These are phyloP conservation scores for Styela clava DNA, from an alignment of 23 tunicate genomes.

Conservation along the genomic window DNA sequence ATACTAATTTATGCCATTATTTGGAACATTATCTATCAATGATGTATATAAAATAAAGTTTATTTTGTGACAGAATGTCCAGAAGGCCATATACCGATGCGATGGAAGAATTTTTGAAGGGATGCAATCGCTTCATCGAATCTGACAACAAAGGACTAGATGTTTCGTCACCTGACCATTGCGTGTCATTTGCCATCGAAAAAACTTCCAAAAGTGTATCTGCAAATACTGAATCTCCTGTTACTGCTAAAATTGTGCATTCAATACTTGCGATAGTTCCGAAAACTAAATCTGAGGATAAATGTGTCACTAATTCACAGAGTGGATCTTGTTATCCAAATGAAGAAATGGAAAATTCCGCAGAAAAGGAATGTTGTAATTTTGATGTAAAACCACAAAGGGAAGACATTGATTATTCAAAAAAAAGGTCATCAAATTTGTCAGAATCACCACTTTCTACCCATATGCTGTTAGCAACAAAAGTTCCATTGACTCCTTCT, in stretches of 20 bases:
- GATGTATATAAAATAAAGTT: too few relatives aligned
- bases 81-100: too few relatives aligned
- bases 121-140: neutral
- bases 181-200: conserved; percentile 21
- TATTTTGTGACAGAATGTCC: too few relatives aligned
- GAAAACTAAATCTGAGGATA: neutral
- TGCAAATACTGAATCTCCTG: neutral
- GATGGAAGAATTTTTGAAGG: neutral
- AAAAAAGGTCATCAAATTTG: neutral
- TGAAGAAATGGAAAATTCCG: neutral
- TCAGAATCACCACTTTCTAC: neutral
- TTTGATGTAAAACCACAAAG: too few relatives aligned
- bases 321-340: too few relatives aligned
- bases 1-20: too few relatives aligned
- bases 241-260: neutral
- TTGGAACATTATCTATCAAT: too few relatives aligned
- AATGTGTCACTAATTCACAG: neutral
- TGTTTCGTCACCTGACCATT: conserved; percentile 74
- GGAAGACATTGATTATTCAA: too few relatives aligned
- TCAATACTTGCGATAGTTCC: too few relatives aligned
- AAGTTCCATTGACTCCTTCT: conserved; percentile 11
- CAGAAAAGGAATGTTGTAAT: neutral
- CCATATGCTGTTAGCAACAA: conserved; percentile 27
- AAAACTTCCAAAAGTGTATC: neutral
- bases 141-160: conserved; percentile 22